Conservation (phyloP, 2,888 invertebrate species). For the Adelognathus sp. region DNA sequence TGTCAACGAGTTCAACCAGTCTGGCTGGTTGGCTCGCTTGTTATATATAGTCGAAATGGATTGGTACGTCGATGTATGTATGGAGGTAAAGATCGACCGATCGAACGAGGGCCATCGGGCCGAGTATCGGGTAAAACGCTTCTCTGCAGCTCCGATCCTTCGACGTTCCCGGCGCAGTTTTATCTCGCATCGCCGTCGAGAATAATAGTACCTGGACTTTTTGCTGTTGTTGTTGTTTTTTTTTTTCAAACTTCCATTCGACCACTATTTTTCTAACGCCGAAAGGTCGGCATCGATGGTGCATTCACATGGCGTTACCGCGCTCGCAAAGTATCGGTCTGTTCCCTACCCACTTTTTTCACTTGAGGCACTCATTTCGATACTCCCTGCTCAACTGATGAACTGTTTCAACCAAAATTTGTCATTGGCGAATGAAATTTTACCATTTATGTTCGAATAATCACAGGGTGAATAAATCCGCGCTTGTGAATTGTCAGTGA, state of each 20-base stretch:
- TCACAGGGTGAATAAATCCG: too few relatives aligned
- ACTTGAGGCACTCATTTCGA: too few relatives aligned
- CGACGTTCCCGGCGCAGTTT: slow-evolving; percentile 17
- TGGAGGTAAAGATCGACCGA: neutral
- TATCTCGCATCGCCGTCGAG: slow-evolving; percentile 48
- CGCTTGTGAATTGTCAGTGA: too few relatives aligned
- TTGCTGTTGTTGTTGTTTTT: slow-evolving; percentile 2
- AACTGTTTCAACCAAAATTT: too few relatives aligned
- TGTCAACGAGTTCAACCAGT: slow-evolving; percentile 41
- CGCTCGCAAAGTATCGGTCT: too few relatives aligned
- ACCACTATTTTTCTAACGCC: slow-evolving; percentile 46
- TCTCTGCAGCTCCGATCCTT: slow-evolving; percentile 5
- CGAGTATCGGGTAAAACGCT: slow-evolving; percentile 53
- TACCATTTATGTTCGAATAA: too few relatives aligned
- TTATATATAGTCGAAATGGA: neutral
- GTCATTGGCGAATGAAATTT: too few relatives aligned
- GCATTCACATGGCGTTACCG: too few relatives aligned
- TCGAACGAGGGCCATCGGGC: slow-evolving; percentile 46
- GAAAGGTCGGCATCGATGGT: slow-evolving; percentile 34
- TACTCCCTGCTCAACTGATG: too few relatives aligned
- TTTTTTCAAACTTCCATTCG: slow-evolving; percentile 35
- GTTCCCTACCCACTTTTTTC: too few relatives aligned
- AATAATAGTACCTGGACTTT: slow-evolving; percentile 52
- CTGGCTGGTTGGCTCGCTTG: neutral
- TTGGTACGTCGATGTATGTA: neutral